Base-by-base conservation (phyloP, 1,140 invertebrate species). In the Dermatophagoides farinae region DNA sequence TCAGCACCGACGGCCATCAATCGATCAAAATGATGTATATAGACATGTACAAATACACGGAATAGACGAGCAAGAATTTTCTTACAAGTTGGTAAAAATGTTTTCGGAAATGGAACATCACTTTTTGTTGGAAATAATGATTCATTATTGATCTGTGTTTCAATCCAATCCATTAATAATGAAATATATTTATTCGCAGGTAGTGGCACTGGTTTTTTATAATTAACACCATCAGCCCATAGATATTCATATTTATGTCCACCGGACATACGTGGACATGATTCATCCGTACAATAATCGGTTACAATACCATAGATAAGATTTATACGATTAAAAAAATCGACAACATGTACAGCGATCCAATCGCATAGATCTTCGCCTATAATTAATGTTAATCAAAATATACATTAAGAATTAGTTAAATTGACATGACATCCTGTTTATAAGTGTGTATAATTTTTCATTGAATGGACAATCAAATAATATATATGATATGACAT, bases 321-420 rank as follows among this genome's bases (percentile, higher is more conserved):
- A 74, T 95, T 95, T 65, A 95, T 90, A 67, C 89, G 79, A 72
- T 95, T 95, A 72, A 95, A 95, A 71, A 95, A 95, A 68, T 95
- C 90, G 6, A 95, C 90, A 66, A 92, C 90, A 77, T 95, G 88
- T 25, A 95, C 89, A 18, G 90, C 90, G 49, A 92, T 80, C 90
- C 90, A 95, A 71, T 95, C 90, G 71, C 90, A 87, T 8, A 87
- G 70, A 73, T 88, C 84, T 75, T 95, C 90, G 25, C 62, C 60
- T 52, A 37, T 25, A n/a, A 37, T 14, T 53, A 43, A 18, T n/a
- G n/a, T 31, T 31, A 31, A 31, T 31, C 31, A 31, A 31, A 31
- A 31, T 4, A 31, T 4, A 31, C 31, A 31, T 31, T 31, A 31
- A 16, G 23, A 4, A 2, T 53, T 38, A 53, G 51, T 53, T 53